Percentiles rank a stretch among this genome's conserved stretches.
Evolutionary conservation across 2,888 invertebrate species (phyloP).

Genomic region (Synanthedon myopaeformis): DNA sequence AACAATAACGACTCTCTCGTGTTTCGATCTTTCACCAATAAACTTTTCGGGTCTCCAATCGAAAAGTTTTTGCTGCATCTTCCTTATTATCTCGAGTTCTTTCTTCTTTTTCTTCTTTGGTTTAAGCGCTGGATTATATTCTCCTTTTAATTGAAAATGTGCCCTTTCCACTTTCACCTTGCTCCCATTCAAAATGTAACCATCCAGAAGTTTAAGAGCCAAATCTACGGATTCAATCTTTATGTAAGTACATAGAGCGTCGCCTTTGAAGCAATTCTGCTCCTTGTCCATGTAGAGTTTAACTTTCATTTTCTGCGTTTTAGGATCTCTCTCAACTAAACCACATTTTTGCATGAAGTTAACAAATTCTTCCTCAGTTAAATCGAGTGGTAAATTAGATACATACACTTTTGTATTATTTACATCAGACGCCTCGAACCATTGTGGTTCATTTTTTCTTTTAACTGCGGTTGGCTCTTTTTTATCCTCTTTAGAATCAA

Average conservation of each 20-base stretch:
- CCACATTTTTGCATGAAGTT: constrained; percentile 97
- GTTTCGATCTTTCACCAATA: constrained; percentile 85
- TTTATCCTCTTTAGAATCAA: constrained; percentile 33
- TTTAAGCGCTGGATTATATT: constrained; percentile 91
- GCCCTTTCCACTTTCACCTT: constrained; percentile 92
- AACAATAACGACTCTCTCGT: constrained; percentile 91
- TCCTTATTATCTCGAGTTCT: constrained; percentile 90
- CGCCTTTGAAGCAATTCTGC: constrained; percentile 89
- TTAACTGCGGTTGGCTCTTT: constrained; percentile 64
- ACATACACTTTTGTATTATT: constrained; percentile 96
- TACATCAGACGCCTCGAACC: constrained; percentile 93
- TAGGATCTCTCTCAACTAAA: constrained; percentile 88
- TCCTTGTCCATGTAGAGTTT: constrained; percentile 90
- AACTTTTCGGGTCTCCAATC: constrained; percentile 97
- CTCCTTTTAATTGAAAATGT: constrained; percentile 93
- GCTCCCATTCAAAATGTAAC: constrained; percentile 81
- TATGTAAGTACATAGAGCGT: constrained; percentile 95
- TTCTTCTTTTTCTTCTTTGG: constrained; percentile 91
- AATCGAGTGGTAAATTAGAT: constrained; percentile 87
- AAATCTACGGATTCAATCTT: constrained; percentile 96
- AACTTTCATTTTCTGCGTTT: constrained; percentile 84
- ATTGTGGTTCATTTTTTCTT: constrained; percentile 74
- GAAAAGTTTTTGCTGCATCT: constrained; percentile 93
- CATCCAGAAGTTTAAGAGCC: constrained; percentile 92
- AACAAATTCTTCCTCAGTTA: constrained; percentile 89